These are phyloP conservation scores for Helostoma temminkii DNA, from an alignment of 2,797 vertebrate species.

Conservation along the genomic window DNA sequence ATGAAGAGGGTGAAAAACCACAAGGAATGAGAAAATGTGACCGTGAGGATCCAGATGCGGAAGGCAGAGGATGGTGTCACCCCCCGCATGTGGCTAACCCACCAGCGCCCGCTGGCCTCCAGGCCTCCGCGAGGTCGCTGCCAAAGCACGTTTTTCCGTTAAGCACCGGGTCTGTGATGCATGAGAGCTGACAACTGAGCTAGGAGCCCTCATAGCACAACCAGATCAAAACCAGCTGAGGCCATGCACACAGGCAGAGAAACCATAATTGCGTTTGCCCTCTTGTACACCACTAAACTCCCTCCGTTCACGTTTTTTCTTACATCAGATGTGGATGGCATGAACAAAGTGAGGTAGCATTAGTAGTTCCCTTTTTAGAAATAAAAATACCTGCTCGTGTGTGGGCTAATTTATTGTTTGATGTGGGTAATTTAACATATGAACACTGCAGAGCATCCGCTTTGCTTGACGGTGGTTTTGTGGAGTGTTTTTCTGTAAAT, in stretches of 20 bases:
- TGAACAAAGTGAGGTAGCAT: slow-evolving; percentile 41
- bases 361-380: slow-evolving; percentile 37
- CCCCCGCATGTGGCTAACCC: slow-evolving; percentile 70
- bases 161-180: slow-evolving; percentile 74
- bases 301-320: slow-evolving; percentile 47
- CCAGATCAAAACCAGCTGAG: slow-evolving; percentile 84
- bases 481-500: slow-evolving; percentile 40
- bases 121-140: slow-evolving; percentile 70
- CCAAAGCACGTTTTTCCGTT: slow-evolving; percentile 83
- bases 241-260: slow-evolving; percentile 75
- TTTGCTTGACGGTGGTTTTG: slow-evolving; percentile 45
- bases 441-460: slow-evolving; percentile 42
- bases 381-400: slow-evolving; percentile 59
- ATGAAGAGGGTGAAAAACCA: slow-evolving; percentile 67
- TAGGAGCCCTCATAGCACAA: slow-evolving; percentile 64
- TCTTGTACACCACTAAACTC: slow-evolving; percentile 72
- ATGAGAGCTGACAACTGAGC: slow-evolving; percentile 81
- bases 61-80: slow-evolving; percentile 69
- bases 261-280: slow-evolving; percentile 82
- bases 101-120: slow-evolving; percentile 73
- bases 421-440: slow-evolving; percentile 58
- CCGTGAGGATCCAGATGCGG: slow-evolving; percentile 69
- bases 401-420: slow-evolving; percentile 55
- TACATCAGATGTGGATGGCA: slow-evolving; percentile 27
- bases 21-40: slow-evolving; percentile 72